Percentiles rank a stretch among this genome's conserved stretches.
Conservation (phyloP, 2,113 vertebrate genomes). For the Caranx melampygus region DNA sequence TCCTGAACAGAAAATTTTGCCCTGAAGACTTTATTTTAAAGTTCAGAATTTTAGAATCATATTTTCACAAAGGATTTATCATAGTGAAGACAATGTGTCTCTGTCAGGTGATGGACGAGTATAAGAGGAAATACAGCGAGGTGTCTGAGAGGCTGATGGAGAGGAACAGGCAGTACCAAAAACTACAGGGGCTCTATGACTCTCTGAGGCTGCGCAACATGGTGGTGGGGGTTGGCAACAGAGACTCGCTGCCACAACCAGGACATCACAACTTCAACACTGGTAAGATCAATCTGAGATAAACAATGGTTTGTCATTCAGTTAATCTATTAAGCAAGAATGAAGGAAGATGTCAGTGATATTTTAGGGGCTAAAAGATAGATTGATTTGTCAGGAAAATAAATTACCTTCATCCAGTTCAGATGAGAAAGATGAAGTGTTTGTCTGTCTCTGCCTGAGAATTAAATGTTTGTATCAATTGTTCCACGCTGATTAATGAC, state of each 20-base stretch:
- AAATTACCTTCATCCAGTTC: not conserved
- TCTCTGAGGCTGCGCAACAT: conserved; percentile 88
- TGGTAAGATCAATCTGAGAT: conserved; percentile 55
- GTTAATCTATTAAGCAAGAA: not conserved
- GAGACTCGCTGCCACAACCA: conserved; percentile 43
- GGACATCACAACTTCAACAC: conserved; percentile 44
- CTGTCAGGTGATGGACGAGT: conserved; percentile 88
- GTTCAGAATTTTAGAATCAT: not conserved
- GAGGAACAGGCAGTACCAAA: conserved; percentile 91
- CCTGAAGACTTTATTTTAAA: not conserved
- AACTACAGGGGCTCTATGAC: conserved; percentile 91
- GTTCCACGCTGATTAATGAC: conserved; percentile 26
- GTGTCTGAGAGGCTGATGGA: conserved; percentile 92
- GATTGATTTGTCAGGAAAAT: not conserved
- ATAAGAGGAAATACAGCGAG: conserved; percentile 91
- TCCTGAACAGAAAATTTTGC: not conserved
- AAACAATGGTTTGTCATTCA: too few species aligned
- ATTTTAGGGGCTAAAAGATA: not conserved
- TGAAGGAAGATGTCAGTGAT: not conserved
- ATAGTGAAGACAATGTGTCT: not conserved
- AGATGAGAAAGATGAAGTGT: not conserved
- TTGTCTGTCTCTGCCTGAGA: not conserved
- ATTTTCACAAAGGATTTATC: not conserved
- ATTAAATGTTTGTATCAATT: not conserved
- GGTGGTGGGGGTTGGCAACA: conserved; percentile 77